Base-by-base conservation (phyloP, 2,888 invertebrate species). In the Spilosoma lubricipeda region DNA sequence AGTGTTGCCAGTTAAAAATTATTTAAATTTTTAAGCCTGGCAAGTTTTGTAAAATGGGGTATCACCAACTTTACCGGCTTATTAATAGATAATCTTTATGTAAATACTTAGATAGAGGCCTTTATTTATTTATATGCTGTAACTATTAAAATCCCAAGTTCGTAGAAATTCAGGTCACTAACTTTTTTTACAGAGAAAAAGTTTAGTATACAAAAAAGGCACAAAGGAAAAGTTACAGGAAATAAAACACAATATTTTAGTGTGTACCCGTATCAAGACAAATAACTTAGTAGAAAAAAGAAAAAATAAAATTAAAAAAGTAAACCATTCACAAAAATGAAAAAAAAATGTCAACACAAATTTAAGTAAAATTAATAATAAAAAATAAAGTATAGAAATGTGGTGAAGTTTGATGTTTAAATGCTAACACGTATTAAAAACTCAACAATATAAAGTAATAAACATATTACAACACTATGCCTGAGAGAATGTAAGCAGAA, bases 251-350 rank as follows among this genome's bases (percentile, higher is more conserved):
- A n/a, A 59, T 4, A 27, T 27, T 59, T 65, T 65, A 30, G 18
- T 30, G 33, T 9, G 3, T 20, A 36, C 30, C 33, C 7, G 23
- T 33, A 23, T 56, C 52, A 69, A 9, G 18, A 39, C 23, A 64
- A 8, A 13, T 56, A 1, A n/a, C 9, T 66, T 42, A 68, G 20
- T 74, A 56, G 36, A 59, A 9, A 65, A 65, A 39, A 23, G 66
- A 79, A 81, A 75, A n/a, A 70, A 71, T 77, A 69, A 75, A 67
- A 20, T 42, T 45, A 45, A 78, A 82, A 79, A 77, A 82, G 77
- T 77, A 78, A 82, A 82, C 76, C 75, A 79, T 80, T 76, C 78
- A 77, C 77, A 64, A 77, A 77, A 64, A 78, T 78, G 79, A 74
- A 79, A 73, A 80, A 80, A 75, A 75, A 71, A 73, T 7, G 71